These are phyloP conservation scores for Sycophaga agraensis DNA, from an alignment of 1,140 invertebrate genomes.

Conservation along the genomic window DNA sequence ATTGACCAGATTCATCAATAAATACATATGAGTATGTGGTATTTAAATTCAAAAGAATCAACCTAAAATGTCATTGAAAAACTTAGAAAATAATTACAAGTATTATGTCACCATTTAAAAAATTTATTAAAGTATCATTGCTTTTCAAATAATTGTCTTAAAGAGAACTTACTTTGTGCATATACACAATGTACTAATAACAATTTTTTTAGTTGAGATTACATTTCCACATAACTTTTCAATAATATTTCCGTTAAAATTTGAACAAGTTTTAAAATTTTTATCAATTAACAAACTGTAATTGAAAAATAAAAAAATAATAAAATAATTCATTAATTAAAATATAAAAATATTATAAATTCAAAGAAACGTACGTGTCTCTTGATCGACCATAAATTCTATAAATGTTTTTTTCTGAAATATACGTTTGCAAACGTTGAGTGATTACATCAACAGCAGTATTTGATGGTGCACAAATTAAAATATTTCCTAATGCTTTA, in stretches of 20 bases:
- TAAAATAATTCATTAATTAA: too few relatives aligned
- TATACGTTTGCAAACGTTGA: constrained; percentile 55
- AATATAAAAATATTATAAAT: too few relatives aligned
- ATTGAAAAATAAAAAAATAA: constrained; percentile 21
- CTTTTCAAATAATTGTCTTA: background rate
- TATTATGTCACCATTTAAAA: too few relatives aligned
- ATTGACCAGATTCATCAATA: constrained; percentile 85
- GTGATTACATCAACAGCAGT: constrained; percentile 76
- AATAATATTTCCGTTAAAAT: constrained; percentile 33
- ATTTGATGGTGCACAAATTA: constrained; percentile 76
- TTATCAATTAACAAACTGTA: constrained; percentile 32
- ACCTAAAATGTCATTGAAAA: too few relatives aligned
- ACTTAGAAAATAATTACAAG: too few relatives aligned
- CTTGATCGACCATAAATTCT: constrained; percentile 57
- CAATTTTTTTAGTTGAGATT: constrained; percentile 44
- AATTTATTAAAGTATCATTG: background rate
- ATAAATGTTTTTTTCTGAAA: constrained; percentile 46
- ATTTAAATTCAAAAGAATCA: constrained; percentile 34
- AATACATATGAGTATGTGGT: constrained; percentile 75
- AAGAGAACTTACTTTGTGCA: constrained; percentile 39
- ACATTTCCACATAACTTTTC: constrained; percentile 26
- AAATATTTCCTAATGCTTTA: constrained; percentile 56
- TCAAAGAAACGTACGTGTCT: constrained; percentile 39
- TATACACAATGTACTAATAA: constrained; percentile 53
- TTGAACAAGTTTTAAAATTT: constrained; percentile 42